Base-by-base conservation (phyloP, 2,113 vertebrate genomes). In the Equus przewalskii region DNA sequence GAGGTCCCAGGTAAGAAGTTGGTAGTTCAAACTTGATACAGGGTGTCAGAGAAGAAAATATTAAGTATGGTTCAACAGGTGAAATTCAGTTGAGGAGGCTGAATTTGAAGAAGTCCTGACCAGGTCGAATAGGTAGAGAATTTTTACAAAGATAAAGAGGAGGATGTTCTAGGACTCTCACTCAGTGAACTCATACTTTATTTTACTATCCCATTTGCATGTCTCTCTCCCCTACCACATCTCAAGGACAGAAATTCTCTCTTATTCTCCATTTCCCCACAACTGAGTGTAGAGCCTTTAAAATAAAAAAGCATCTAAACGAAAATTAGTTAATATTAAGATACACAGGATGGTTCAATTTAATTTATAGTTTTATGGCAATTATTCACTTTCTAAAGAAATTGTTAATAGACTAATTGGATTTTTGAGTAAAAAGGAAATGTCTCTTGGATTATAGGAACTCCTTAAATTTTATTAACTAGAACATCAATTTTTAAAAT, bases 401-500 rank as follows among this genome's bases (percentile, higher is more conserved):
- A 92, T 8, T 89, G 76, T 75, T 89, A 94, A 76, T 1, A 92
- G 26, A 82, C 14, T 86, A 96, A 96, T 19, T 93, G 49, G 21
- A 93, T 97, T 86, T 93, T 7, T 97, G 28, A 94, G 8, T 85
- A 91, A 97, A 96, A 96, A 78, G 30, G 16, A 83, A 97, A 44
- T 65, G 24, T 67, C 75, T 87, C 78, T 78, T 67, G 54, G 44
- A 83, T 75, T 96, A 95, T 13, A 79, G 41, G 6, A 78, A 96
- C 36, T 72, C 22, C 79, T 62, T 67, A 88, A 96, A 90, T 92
- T 94, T 97, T 95, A 96, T 87, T 89, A 85, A 91, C 16, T 79
- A 96, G 22, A 96, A 94, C 14, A 95, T 64, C 54, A 80, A 76
- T 94, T 96, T 97, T 97, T 94, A 69, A 97, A 97, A 89, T n/a